Conservation (phyloP, 2,797 vertebrate species). For the Tapirus indicus region DNA sequence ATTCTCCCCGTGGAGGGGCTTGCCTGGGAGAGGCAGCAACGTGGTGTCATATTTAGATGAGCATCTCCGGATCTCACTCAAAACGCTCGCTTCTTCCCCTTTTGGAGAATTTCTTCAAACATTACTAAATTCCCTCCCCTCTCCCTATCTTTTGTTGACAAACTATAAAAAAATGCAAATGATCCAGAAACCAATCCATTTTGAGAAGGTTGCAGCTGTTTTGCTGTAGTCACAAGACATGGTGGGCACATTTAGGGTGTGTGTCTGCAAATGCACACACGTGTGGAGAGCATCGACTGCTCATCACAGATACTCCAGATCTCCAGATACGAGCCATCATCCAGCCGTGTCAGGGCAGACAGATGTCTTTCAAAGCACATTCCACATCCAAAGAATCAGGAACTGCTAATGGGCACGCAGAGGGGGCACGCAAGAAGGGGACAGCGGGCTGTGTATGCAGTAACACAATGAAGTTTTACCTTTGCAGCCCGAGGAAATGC, state of each 20-base stretch:
- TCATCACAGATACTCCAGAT: slow-evolving; percentile 79
- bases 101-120: slow-evolving; percentile 75
- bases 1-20: slow-evolving; percentile 78
- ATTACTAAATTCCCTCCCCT: slow-evolving; percentile 83
- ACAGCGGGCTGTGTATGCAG: slow-evolving; percentile 72
- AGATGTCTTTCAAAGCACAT: slow-evolving; percentile 81
- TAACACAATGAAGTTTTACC: slow-evolving; percentile 73
- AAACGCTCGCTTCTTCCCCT: slow-evolving; percentile 57
- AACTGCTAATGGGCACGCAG: slow-evolving; percentile 77
- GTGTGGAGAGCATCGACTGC: slow-evolving; percentile 71
- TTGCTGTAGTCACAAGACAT: slow-evolving; percentile 82
- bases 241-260: slow-evolving; percentile 52
- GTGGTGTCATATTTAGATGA: slow-evolving; percentile 74
- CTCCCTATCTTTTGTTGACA: slow-evolving; percentile 87
- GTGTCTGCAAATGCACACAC: slow-evolving; percentile 57
- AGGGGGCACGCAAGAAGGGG: slow-evolving; percentile 67
- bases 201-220: slow-evolving; percentile 87
- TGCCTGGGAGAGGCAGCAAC: slow-evolving; percentile 57
- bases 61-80: slow-evolving; percentile 70
- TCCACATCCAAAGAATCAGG: slow-evolving; percentile 70
- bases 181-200: slow-evolving; percentile 88
- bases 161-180: slow-evolving; percentile 89
- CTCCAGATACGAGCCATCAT: slow-evolving; percentile 80
- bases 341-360: slow-evolving; percentile 69
- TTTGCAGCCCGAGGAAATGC: accelerated